Evolutionary conservation across 1,140 invertebrate species (phyloP).

Genomic region (Camponotus pennsylvanicus): DNA sequence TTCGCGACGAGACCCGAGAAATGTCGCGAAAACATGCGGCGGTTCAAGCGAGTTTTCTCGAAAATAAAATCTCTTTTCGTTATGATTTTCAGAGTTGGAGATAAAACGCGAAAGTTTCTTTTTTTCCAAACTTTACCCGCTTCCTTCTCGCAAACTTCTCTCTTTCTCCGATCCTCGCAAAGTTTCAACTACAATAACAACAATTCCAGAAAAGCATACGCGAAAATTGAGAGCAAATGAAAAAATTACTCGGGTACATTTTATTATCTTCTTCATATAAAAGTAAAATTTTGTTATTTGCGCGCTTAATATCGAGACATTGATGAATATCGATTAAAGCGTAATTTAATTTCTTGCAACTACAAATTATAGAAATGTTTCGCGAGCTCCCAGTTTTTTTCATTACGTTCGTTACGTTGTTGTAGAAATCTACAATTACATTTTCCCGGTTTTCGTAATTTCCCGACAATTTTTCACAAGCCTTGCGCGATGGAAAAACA

Average conservation of each 20-base stretch:
- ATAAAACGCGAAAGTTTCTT: neutral
- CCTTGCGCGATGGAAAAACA: neutral
- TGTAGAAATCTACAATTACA: neutral
- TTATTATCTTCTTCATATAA: neutral
- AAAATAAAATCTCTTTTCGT: constrained; percentile 1
- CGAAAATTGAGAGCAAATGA: neutral
- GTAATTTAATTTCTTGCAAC: neutral
- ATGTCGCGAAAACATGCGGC: neutral
- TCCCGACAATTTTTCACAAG: neutral
- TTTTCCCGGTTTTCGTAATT: neutral
- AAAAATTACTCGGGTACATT: constrained; percentile 9
- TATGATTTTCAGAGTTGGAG: constrained; percentile 14
- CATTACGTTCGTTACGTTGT: neutral
- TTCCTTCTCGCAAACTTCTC: neutral
- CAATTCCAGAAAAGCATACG: too few relatives aligned
- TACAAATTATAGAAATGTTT: neutral
- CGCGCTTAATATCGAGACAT: neutral
- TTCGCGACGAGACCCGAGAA: constrained; percentile 11
- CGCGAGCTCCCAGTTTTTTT: neutral
- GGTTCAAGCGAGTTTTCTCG: too few relatives aligned
- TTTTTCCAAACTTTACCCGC: neutral
- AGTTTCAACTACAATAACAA: constrained; percentile 28
- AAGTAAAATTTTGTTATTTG: neutral
- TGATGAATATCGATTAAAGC: neutral
- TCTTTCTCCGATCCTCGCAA: neutral